Evolutionary conservation across 2,888 invertebrate genomes (phyloP), one percentile per base, ranked within the genome.

Genomic region (Ectropis crepuscularia): DNA sequence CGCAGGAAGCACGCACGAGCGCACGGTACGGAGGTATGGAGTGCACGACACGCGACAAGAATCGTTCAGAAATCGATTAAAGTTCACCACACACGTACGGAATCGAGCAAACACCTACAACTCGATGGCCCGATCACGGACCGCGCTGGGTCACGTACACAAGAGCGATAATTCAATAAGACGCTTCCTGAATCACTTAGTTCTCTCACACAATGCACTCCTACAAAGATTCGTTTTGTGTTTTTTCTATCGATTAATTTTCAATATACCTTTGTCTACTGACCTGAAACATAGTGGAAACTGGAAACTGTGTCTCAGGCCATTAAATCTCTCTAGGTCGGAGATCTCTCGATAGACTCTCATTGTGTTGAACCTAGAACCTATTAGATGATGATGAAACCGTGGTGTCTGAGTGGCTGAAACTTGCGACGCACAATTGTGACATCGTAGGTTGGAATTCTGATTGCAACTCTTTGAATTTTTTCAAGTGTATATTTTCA

Each of bases 161-260:
- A 74, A 72, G 65, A 81, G 77, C 85, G 80, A 87, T 89, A 89
- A 89, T 89, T 89, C 88, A 89, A 89, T 89, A 88, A 88, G 82
- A 79, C 77, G 78, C 83, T 74, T 81, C 77, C 77, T 75, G 78
- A 80, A 83, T 81, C 81, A 80, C 83, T 82, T 77, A 78, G 70
- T 80, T 77, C 77, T 77, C 77, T 78, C 77, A 76, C 75, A 74
- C 73, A 72, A 74, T 74, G 67, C 68, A 67, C 11, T 11, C 11
- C 11, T 28, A 28, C 16, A 28, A 39, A 11, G 11, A 50, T 11
- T 9, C 2, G 28, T 48, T 16, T 36, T 0, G n/a, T 8, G 5
- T 6, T 5, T 36, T 36, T 46, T 48, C 11, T 11, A 6, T n/a
- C 5, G 16, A 28, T 28, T 28, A 28, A 28, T 28, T 28, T 28